Evolutionary conservation across 2,113 vertebrate species (phyloP).

Genomic region (Oceanodroma tethys): DNA sequence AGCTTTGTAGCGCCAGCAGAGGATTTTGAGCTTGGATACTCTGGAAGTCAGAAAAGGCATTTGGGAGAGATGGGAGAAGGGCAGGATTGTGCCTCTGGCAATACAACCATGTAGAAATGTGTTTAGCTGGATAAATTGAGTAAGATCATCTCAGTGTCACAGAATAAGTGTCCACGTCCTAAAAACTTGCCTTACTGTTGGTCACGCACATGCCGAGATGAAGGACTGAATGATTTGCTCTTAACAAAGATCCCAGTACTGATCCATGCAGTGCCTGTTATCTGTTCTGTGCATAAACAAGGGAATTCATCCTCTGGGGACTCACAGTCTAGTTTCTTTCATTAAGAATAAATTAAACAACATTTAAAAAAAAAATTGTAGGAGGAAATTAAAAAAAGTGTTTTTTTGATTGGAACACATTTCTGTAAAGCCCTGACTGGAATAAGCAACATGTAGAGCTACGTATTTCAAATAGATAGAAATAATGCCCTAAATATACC

Average conservation of each 20-base stretch:
- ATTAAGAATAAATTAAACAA: constrained; percentile 41
- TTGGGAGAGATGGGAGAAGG: neutral
- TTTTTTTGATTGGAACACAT: constrained; percentile 10
- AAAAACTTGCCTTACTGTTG: neutral
- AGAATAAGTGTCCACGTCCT: neutral
- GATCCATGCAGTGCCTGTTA: neutral
- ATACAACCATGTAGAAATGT: neutral
- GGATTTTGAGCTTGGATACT: neutral
- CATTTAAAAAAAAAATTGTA: neutral
- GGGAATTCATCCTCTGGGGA: neutral
- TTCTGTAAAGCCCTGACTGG: constrained; percentile 27
- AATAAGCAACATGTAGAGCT: constrained; percentile 33
- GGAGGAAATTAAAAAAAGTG: neutral
- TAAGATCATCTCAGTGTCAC: neutral
- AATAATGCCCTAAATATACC: constrained; percentile 56
- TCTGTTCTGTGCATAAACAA: constrained; percentile 31
- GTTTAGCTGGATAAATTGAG: neutral
- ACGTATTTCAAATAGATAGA: constrained; percentile 42
- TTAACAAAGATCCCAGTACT: neutral
- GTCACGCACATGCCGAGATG: accelerated
- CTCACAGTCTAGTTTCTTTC: constrained; percentile 9
- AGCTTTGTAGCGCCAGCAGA: neutral
- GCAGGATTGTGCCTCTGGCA: neutral
- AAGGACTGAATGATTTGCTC: neutral
- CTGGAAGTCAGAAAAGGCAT: neutral